These are phyloP conservation scores for Allobates femoralis DNA, from an alignment of 2,797 vertebrate genomes.

Conservation along the genomic window DNA sequence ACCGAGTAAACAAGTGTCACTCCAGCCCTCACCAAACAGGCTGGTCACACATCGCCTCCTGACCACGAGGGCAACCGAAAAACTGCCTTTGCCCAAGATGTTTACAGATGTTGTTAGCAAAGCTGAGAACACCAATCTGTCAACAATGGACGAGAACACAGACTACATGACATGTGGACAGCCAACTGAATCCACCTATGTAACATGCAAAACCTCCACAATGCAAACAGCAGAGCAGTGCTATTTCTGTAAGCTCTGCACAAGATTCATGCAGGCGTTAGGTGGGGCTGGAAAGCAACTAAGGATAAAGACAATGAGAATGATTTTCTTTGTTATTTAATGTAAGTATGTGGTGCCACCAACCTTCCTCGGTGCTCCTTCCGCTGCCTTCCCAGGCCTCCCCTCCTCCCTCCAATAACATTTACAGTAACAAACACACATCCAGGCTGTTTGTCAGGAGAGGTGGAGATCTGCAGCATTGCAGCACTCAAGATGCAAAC, in stretches of 20 bases:
- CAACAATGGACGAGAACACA: slow-evolving; percentile 37
- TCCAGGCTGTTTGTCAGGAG: slow-evolving; percentile 55
- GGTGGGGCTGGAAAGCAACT: slow-evolving; percentile 53
- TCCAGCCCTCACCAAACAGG: neutral
- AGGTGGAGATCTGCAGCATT: slow-evolving; percentile 70
- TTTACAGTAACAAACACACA: slow-evolving; percentile 64
- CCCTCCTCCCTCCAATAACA: slow-evolving; percentile 63
- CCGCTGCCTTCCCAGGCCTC: slow-evolving; percentile 57
- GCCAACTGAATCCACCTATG: neutral
- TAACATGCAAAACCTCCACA: slow-evolving; percentile 10
- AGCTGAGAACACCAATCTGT: slow-evolving; percentile 8
- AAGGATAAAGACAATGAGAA: slow-evolving; percentile 58
- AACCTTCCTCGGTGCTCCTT: slow-evolving; percentile 61
- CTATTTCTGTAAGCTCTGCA: neutral
- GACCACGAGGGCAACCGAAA: neutral
- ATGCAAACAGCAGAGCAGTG: slow-evolving; percentile 8
- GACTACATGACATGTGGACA: neutral
- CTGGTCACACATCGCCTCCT: neutral
- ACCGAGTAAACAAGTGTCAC: neutral
- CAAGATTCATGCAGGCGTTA: slow-evolving; percentile 39
- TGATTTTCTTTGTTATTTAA: slow-evolving; percentile 61
- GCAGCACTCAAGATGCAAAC: slow-evolving; percentile 66
- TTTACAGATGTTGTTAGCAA: slow-evolving; percentile 33
- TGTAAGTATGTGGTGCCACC: slow-evolving; percentile 61
- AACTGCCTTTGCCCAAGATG: neutral